These are phyloP conservation scores for Chrysocyon brachyurus DNA, from an alignment of 2,797 vertebrate species.

Conservation along the genomic window DNA sequence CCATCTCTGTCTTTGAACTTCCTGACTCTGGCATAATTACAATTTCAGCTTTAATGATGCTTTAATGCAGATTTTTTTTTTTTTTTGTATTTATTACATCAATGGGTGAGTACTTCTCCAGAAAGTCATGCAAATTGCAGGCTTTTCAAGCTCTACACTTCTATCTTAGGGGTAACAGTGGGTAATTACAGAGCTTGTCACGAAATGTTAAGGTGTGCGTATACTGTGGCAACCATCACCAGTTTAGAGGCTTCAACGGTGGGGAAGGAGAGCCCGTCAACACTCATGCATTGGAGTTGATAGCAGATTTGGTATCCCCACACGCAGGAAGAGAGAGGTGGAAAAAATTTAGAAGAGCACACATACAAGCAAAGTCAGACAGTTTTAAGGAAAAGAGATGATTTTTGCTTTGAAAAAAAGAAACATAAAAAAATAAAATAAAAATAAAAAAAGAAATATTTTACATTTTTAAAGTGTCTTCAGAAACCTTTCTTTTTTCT, in stretches of 20 bases:
- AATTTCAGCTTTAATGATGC: conserved; percentile 23
- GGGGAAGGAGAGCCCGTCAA: not conserved
- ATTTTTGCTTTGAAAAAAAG: not conserved
- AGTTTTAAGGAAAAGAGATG: conserved; percentile 35
- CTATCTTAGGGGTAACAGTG: conserved; percentile 51
- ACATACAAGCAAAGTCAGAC: not conserved
- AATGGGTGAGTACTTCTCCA: conserved; percentile 38
- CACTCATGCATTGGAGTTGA: not conserved
- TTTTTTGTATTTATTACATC: conserved; percentile 20
- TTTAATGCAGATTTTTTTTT: not conserved
- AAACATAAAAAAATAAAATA: not conserved
- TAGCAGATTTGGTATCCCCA: not conserved
- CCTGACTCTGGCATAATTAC: conserved; percentile 33
- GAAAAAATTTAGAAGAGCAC: not conserved
- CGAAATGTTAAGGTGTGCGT: not conserved
- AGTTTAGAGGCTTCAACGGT: not conserved
- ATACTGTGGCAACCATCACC: not conserved
- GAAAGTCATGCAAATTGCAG: conserved; percentile 69
- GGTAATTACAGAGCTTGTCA: conserved; percentile 61
- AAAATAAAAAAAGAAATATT: not conserved
- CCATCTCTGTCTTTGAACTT: conserved; percentile 57
- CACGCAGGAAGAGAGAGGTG: not conserved
- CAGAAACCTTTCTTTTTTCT: not conserved
- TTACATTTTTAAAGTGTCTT: not conserved
- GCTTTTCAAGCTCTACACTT: conserved; percentile 66